Conservation (phyloP, 2,797 vertebrate genomes). For the Todus mexicanus region DNA sequence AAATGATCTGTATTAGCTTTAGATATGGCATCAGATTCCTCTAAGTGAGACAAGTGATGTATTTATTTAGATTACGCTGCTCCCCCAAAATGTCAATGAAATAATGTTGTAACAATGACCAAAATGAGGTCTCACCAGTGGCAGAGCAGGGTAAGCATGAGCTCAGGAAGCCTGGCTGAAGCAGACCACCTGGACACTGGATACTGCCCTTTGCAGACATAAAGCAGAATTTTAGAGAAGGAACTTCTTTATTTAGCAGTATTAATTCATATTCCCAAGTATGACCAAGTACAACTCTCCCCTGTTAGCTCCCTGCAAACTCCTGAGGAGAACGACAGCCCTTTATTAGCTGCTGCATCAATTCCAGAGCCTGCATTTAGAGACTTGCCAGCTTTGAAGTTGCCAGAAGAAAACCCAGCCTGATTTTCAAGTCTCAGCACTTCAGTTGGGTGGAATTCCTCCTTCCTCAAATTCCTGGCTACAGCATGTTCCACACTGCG, state of each 20-base stretch:
- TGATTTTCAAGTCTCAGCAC: conserved; percentile 17
- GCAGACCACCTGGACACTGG: background rate
- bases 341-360: background rate
- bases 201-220: background rate
- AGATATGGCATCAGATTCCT: background rate
- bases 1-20: background rate
- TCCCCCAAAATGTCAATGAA: background rate
- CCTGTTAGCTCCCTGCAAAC: background rate
- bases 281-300: background rate
- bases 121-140: background rate
- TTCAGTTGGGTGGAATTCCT: conserved; percentile 29
- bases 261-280: background rate
- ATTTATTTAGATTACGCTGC: background rate
- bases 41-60: background rate
- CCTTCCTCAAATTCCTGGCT: conserved; percentile 23
- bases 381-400: background rate
- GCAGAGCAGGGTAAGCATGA: background rate
- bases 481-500: background rate
- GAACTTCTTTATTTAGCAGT: background rate
- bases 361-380: background rate
- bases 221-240: background rate
- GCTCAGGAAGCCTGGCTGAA: background rate
- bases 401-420: conserved; percentile 3
- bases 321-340: background rate
- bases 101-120: background rate